Conservation (phyloP, 2,888 invertebrate genomes). For the Lithophane semibrunnea region DNA sequence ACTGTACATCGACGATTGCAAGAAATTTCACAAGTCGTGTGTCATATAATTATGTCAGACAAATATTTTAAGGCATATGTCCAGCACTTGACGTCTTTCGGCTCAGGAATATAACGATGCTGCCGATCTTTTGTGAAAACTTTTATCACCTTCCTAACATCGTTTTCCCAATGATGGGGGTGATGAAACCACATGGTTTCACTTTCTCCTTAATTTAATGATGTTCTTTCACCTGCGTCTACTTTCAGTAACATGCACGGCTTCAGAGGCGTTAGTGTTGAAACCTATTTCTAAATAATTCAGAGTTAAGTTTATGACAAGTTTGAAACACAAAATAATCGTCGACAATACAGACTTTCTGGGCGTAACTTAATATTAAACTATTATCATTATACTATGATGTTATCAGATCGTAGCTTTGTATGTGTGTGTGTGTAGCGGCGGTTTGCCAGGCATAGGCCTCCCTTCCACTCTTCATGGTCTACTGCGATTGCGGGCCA, state of each 20-base stretch:
- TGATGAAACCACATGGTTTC: too few species aligned
- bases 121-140: neutral
- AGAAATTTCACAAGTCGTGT: constrained; percentile 55
- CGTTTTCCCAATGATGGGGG: neutral
- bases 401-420: neutral
- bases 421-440: too few species aligned
- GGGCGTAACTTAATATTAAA: neutral
- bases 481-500: neutral
- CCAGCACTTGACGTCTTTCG: neutral
- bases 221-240: neutral
- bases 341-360: neutral
- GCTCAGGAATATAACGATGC: neutral
- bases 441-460: too few species aligned
- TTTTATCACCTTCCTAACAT: neutral
- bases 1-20: constrained; percentile 55
- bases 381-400: neutral
- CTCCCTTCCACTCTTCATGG: neutral
- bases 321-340: neutral
- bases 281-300: neutral
- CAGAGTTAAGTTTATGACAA: neutral
- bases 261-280: neutral
- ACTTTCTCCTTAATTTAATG: too few species aligned
- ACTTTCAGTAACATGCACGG: neutral
- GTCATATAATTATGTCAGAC: constrained; percentile 47
- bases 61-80: neutral